Conservation (phyloP, 2,113 vertebrate genomes). For the Daubentonia madagascariensis region DNA sequence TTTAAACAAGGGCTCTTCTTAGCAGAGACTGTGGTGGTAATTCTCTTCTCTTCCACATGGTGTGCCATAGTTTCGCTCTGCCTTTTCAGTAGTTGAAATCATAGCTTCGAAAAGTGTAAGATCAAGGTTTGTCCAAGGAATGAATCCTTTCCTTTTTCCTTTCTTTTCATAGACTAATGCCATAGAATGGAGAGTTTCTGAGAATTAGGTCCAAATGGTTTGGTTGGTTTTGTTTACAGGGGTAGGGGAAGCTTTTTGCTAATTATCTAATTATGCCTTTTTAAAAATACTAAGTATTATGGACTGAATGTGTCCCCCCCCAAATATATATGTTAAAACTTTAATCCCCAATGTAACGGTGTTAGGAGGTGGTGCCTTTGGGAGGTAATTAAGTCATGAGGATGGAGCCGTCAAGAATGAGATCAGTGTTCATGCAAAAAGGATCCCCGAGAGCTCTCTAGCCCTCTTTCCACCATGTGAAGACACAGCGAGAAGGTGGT, state of each 20-base stretch:
- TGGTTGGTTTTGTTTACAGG: background rate
- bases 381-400: background rate
- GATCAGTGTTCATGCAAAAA: background rate
- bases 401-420: background rate
- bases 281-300: background rate
- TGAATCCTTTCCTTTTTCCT: background rate
- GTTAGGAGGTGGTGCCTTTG: background rate
- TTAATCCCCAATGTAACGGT: background rate
- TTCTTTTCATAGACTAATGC: background rate
- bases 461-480: background rate
- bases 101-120: conserved; percentile 13
- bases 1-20: background rate
- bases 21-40: too few relatives aligned
- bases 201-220: background rate
- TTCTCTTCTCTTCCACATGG: background rate
- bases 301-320: background rate
- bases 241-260: background rate
- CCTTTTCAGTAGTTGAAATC: background rate
- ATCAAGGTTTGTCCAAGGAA: background rate
- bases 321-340: background rate
- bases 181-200: background rate
- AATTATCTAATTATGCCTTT: background rate
- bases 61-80: background rate
- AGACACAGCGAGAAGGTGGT: background rate
- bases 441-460: background rate